Base-by-base conservation (phyloP, 2,888 invertebrate genomes). In the Pheosia tremula region DNA sequence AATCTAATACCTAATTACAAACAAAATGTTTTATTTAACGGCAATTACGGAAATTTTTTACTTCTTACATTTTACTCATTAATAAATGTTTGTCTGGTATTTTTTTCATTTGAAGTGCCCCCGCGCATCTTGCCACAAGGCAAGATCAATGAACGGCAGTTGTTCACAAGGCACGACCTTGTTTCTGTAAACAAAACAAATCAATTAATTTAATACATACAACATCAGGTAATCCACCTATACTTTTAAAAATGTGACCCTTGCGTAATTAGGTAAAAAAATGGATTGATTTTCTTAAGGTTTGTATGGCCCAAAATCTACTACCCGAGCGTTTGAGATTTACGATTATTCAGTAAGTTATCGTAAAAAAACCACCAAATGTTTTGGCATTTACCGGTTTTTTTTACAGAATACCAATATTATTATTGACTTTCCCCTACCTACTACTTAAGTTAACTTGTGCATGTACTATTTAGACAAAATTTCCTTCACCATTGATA, bases 61-160 rank as follows among this genome's bases (percentile, higher is more conserved):
- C 45, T 45, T 39, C 45, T 45, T 8, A 45, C 45, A 13, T 56
- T 45, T 8, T 10, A 45, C 5, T 36, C 45, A 45, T 36, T 56
- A 36, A n/a, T 43, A 24, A 8, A 13, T 4, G 53, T 53, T 41
- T 4, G 53, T 53, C 13, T 41, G 13, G 5, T 36, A 59, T 53
- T 62, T 60, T 49, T 38, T 5, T 61, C 65, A 68, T 62, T 81
- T 78, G 57, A 57, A 81, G 58, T 66, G 68, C 38, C 71, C 71
- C 55, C 75, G 76, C 10, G 74, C 72, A 77, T 95, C 95, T 78
- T 93, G 88, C 95, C 95, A 95, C 74, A 90, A 77, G n/a, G 86
- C 83, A 57, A 95, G 79, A 73, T 95, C 91, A 11, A 95, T 73
- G 57, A 80, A 79, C 52, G 95, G 94, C 62, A 95, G 77, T 57